These are phyloP conservation scores for Podarcis muralis DNA, from an alignment of 2,113 vertebrate species.

Conservation along the genomic window DNA sequence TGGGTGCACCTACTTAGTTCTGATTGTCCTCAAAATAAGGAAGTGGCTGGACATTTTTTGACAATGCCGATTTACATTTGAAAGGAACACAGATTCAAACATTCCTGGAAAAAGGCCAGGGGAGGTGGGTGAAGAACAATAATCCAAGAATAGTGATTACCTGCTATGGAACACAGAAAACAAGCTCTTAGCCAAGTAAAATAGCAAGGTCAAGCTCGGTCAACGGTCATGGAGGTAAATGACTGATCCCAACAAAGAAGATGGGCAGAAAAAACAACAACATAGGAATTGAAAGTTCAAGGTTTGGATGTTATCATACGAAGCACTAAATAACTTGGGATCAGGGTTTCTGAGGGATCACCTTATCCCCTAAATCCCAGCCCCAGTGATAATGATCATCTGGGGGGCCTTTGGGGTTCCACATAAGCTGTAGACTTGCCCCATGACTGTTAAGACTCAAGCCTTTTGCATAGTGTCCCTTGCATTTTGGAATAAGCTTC, in stretches of 20 bases:
- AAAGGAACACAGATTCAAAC: constrained; percentile 1
- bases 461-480: too few species aligned
- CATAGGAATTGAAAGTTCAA: too few species aligned
- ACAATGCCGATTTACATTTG: not conserved
- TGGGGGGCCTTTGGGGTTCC: too few species aligned
- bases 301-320: too few species aligned
- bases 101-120: constrained; percentile 14
- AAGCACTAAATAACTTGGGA: too few species aligned
- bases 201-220: not conserved
- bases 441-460: too few species aligned
- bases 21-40: constrained; percentile 16
- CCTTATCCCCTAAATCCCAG: too few species aligned
- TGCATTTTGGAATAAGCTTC: too few species aligned
- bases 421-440: too few species aligned
- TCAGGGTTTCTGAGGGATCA: too few species aligned
- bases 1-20: constrained; percentile 4
- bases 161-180: constrained; percentile 19
- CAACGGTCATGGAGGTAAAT: not conserved
- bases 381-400: too few species aligned
- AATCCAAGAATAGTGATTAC: constrained; percentile 21
- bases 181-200: constrained; percentile 8
- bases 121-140: not conserved
- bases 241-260: not conserved
- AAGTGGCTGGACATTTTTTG: not conserved
- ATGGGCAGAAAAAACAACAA: too few species aligned